A percentile compares a stretch with the other conserved stretches of the same genome.
Conservation (phyloP, 2,113 vertebrate genomes). For the Pseudonaja textilis region DNA sequence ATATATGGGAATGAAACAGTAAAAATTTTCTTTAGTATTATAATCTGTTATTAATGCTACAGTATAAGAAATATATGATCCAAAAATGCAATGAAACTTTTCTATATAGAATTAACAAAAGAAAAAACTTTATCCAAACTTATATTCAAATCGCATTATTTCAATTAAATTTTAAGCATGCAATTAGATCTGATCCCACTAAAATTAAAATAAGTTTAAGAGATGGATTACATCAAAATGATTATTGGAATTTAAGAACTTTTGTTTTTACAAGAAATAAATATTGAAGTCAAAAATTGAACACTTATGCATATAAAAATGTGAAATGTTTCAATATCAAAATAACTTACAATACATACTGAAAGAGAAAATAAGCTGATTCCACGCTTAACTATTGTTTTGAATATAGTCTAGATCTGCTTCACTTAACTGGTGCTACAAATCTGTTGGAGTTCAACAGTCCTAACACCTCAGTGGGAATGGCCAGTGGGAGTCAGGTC, state of each 20-base stretch:
- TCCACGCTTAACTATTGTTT: neutral
- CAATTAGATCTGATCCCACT: neutral
- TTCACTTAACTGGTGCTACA: neutral
- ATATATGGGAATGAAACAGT: conserved; percentile 32
- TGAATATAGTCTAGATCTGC: neutral
- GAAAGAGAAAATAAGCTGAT: neutral
- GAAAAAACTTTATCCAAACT: neutral
- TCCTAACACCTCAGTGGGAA: neutral
- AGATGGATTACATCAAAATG: neutral
- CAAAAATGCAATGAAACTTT: neutral
- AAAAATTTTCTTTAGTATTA: conserved; percentile 38
- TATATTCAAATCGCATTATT: neutral
- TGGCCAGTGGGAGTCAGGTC: neutral
- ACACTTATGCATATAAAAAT: conserved; percentile 11
- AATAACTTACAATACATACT: neutral
- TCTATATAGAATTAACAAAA: neutral
- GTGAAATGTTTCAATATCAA: neutral
- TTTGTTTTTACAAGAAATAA: neutral
- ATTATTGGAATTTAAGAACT: neutral
- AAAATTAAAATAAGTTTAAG: neutral
- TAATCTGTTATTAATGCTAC: neutral
- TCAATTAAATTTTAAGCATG: neutral
- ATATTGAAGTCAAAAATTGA: neutral
- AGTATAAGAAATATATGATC: neutral
- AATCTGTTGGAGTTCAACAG: neutral